Percentiles rank a stretch among this genome's conserved stretches.
These are phyloP conservation scores for Takifugu ocellatus DNA, from an alignment of 2,797 vertebrate species.

Conservation along the genomic window DNA sequence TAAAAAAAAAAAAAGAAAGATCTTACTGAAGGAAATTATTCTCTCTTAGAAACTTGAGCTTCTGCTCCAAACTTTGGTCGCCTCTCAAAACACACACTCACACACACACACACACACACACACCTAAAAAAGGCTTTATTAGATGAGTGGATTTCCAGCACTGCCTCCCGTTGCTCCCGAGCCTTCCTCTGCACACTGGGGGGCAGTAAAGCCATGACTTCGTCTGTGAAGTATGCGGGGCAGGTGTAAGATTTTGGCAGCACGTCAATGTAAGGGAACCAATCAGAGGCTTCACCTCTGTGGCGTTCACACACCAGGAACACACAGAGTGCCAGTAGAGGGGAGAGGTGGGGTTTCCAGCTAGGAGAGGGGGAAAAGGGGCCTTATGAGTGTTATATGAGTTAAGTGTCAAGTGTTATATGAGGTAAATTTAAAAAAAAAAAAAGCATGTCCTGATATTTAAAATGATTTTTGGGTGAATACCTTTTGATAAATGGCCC, in stretches of 20 bases:
- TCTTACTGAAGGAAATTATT: conserved; percentile 81
- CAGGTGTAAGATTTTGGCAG: conserved; percentile 86
- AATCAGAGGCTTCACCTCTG: conserved; percentile 74
- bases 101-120: conserved; percentile 18
- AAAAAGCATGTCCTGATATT: too few relatives aligned
- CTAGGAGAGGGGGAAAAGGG: conserved; percentile 52
- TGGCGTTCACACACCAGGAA: conserved; percentile 88
- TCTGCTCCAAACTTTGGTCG: conserved; percentile 75
- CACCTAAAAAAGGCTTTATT: conserved; percentile 78
- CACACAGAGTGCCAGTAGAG: conserved; percentile 83
- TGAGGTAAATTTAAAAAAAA: too few relatives aligned
- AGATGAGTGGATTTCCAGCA: conserved; percentile 73
- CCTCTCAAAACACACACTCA: conserved; percentile 56
- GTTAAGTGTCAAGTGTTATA: too few relatives aligned
- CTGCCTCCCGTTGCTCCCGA: conserved; percentile 70
- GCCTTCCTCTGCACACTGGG: conserved; percentile 66
- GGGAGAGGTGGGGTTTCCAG: conserved; percentile 83
- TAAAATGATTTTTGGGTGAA: conserved; percentile 5
- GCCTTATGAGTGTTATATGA: too few relatives aligned
- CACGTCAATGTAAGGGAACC: conserved; percentile 86
- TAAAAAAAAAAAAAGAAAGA: background rate
- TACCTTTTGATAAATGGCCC: conserved; percentile 83
- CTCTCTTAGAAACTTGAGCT: conserved; percentile 83
- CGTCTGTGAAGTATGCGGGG: conserved; percentile 75
- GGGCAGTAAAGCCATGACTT: conserved; percentile 76